Evolutionary conservation across 2,888 invertebrate genomes (phyloP).

Genomic region (Drymonia ruficornis): DNA sequence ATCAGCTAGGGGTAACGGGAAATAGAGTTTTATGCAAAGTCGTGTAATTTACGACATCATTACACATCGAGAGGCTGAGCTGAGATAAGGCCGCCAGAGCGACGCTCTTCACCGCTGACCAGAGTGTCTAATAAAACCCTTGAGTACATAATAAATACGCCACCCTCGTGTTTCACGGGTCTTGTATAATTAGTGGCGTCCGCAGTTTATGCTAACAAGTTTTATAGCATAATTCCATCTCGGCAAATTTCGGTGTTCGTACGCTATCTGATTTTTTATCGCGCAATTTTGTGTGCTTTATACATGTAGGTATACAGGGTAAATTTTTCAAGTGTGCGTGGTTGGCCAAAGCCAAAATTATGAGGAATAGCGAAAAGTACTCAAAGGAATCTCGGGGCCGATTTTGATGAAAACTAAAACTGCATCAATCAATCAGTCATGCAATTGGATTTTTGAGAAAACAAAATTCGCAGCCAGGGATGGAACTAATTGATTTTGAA

Average conservation of each 20-base stretch:
- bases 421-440: too few relatives aligned
- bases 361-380: too few relatives aligned
- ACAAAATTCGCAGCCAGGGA: too few relatives aligned
- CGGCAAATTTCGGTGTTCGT: constrained; percentile 16
- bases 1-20: background rate
- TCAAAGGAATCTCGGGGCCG: too few relatives aligned
- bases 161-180: background rate
- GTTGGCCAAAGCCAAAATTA: too few relatives aligned
- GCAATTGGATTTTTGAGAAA: too few relatives aligned
- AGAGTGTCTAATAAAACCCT: background rate
- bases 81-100: background rate
- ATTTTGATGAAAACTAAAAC: too few relatives aligned
- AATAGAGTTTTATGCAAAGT: constrained; percentile 7
- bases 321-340: too few relatives aligned
- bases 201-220: constrained; percentile 17
- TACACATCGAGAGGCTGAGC: constrained; percentile 6
- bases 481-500: too few relatives aligned
- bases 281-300: constrained; percentile 19
- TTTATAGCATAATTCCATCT: constrained; percentile 19
- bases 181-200: constrained; percentile 15
- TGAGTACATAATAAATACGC: constrained; percentile 1
- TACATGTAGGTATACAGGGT: too few relatives aligned
- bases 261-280: constrained; percentile 22
- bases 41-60: constrained; percentile 15
- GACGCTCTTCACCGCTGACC: background rate